Evolutionary conservation across 2,113 vertebrate genomes (phyloP).

Genomic region (Balaenoptera acutorostrata): DNA sequence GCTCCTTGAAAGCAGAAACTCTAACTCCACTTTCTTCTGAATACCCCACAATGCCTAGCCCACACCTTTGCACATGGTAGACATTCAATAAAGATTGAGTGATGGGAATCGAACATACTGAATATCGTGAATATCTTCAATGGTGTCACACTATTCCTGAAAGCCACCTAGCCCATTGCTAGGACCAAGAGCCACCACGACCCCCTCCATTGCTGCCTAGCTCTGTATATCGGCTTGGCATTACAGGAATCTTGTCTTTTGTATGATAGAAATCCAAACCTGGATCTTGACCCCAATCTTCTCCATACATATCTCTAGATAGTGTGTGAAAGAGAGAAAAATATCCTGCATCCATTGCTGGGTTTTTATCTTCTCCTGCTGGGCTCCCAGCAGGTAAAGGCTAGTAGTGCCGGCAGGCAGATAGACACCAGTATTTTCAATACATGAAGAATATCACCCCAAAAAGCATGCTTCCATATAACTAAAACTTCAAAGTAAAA

Average conservation of each 20-base stretch:
- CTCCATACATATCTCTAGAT: neutral
- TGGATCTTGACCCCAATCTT: neutral
- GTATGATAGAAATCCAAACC: neutral
- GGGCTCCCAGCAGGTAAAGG: neutral
- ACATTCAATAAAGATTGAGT: neutral
- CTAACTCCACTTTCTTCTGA: neutral
- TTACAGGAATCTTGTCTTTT: neutral
- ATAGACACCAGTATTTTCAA: neutral
- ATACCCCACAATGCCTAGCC: neutral
- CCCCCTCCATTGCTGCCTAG: neutral
- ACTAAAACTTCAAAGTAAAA: constrained; percentile 4
- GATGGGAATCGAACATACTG: neutral
- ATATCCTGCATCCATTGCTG: neutral
- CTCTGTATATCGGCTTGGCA: neutral
- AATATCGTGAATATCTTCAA: neutral
- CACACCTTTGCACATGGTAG: neutral
- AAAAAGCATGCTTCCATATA: neutral
- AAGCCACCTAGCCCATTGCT: neutral
- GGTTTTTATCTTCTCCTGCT: neutral
- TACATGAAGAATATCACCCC: neutral
- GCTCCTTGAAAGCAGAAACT: neutral
- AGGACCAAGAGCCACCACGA: neutral
- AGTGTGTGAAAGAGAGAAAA: neutral
- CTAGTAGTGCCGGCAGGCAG: neutral
- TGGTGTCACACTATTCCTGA: neutral